phyloP scores from a whole-genome alignment of 2,113 vertebrate genomes.

The Dunckerocampus dactyliophorus region DNA sequence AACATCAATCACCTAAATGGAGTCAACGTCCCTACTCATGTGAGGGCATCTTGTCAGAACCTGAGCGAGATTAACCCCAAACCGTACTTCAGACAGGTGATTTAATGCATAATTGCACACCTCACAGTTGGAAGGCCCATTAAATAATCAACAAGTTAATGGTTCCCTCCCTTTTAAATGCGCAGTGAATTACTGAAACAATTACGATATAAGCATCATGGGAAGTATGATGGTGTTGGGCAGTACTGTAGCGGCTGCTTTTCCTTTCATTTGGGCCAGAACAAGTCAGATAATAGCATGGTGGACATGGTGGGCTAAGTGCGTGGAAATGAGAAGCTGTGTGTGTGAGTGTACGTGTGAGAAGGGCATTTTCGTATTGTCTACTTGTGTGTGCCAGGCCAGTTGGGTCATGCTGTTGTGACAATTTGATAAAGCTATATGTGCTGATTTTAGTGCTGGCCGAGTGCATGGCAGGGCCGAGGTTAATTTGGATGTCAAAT shows the following conservation, averaged over 20 bases:
- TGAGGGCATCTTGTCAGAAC: too few relatives aligned
- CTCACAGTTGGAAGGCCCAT: constrained; percentile 5
- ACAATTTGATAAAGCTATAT: constrained; percentile 1
- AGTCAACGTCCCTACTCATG: not conserved
- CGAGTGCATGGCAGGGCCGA: constrained; percentile 5
- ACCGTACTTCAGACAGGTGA: constrained; percentile 1
- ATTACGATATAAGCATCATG: constrained; percentile 1
- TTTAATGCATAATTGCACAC: not conserved
- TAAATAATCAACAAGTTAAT: constrained; percentile 8
- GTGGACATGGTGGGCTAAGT: constrained; percentile 3
- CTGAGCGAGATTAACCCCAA: not conserved
- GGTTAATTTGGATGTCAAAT: constrained; percentile 24
- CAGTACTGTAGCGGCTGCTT: not conserved
- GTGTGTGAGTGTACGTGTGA: not conserved
- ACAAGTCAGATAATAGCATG: constrained; percentile 1
- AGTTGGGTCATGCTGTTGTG: constrained; percentile 7
- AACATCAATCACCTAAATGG: not conserved
- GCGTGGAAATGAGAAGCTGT: constrained; percentile 5
- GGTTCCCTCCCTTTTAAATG: not conserved
- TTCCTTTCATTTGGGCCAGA: constrained; percentile 3
- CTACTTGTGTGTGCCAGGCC: not conserved
- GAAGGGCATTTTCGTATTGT: not conserved
- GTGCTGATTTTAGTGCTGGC: constrained; percentile 4
- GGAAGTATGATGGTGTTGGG: not conserved
- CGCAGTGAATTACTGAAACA: not conserved